Evolutionary conservation across 2,113 vertebrate species (phyloP), one percentile per base, ranked within the genome.

Genomic region (Gymnobelideus leadbeateri): DNA sequence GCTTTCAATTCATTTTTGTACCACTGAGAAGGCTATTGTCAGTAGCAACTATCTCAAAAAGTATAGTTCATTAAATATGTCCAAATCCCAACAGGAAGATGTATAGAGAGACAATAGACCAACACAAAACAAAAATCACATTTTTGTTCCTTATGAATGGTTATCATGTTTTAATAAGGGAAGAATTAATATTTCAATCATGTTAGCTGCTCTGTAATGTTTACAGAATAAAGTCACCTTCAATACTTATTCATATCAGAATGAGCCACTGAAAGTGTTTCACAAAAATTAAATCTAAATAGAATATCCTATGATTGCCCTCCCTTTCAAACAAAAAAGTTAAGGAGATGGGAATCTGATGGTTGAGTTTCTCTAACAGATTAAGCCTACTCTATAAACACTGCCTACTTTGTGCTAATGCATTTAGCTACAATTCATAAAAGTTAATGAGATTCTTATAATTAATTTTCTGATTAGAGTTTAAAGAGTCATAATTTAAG

Each of bases 371-470:
- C 92, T 96, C 50, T 93, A 94, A 96, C 89, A 95, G 91, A 84
- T 93, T 28, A 96, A 91, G 28, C 10, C 23, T 97, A 94, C 61
- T 10, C 91, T 89, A 94, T 91, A 94, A 96, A 94, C 96, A 37
- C 12, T 49, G 31, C 94, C 90, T 95, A 89, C 54, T 93, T 28
- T 31, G 89, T 91, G 37, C 8, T 53, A 91, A 28, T 94, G 53
- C 24, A 9, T 91, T 96, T 90, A 51, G 3, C n/a, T 84, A 61
- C 2, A 96, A 68, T 54, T 95, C n/a, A 49, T 25, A 94, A 94
- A 95, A 95, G 77, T 95, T 94, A 89, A 91, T 94, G 50, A 92
- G 90, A 93, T 92, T 91, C 96, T 51, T 95, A 94, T 46, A 95
- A 96, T 46, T 92, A 2, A 94, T 93, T 97, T 97, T 94, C 52